Base-by-base conservation (phyloP, 2,888 invertebrate species). In the Sphaeridia pumilis region DNA sequence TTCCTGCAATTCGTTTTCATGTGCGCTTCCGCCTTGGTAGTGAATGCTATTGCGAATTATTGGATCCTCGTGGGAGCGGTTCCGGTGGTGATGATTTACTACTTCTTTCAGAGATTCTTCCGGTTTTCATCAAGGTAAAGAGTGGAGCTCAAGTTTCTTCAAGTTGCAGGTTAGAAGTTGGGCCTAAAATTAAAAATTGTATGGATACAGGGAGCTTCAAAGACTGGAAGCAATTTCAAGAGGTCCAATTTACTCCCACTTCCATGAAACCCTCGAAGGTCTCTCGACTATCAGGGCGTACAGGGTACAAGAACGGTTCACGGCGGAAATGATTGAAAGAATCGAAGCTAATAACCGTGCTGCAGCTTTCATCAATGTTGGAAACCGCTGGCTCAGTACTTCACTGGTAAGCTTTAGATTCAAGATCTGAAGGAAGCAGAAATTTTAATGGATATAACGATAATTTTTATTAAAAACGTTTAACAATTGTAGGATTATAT, bases 301-400 rank as follows among this genome's bases (percentile, higher is more conserved):
- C 66, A 78, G 79, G 64, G 80, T 82, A 66, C 81, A 87, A 69
- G 69, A 76, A 47, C 75, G 80, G 56, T 83, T 87, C 71, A 79
- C 79, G 49, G 73, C 76, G 49, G 75, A 76, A 46, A 78, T 84
- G 66, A 75, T 80, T 65, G 73, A 74, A 47, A 76, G 78, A 48
- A 76, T 87, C 49, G 84, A 87, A 69, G 71, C 70, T 34, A 84
- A 87, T 67, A 83, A 83, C 58, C 79, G 81, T 64, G 81, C 84
- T n/a, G 80, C 84, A 67, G 75, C 87, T 47, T 78, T 84, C 64
- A 74, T 84, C 54, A 84, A 87, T 65, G 79, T 84, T 3, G 81
- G 83, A 53, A 84, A 83, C 69, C 77, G 86, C 50, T 87, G 87
- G 87, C 74, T 88, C 36, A 86, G 87, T 28, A 79, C 87, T 55